These are phyloP conservation scores for Galemys pyrenaicus DNA, from an alignment of 2,113 vertebrate genomes.

Conservation along the genomic window DNA sequence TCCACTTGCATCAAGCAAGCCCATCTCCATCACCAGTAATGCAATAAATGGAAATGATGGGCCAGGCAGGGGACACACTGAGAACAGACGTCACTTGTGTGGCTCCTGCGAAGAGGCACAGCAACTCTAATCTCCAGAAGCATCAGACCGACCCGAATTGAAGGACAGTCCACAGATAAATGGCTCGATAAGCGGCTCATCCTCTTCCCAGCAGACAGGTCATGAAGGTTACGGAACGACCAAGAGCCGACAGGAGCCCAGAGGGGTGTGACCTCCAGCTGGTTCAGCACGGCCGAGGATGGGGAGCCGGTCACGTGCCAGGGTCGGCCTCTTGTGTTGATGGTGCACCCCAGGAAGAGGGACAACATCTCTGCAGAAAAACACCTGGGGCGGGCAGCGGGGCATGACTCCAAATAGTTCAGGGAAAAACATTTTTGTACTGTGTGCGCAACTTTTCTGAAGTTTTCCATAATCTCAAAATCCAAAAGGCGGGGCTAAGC, in stretches of 20 bases:
- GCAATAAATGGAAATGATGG: fast-evolving
- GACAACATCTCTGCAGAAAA: not conserved
- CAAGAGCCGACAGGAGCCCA: not conserved
- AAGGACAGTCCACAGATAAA: not conserved
- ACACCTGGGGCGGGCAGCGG: not conserved
- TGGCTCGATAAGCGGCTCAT: not conserved
- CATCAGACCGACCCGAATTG: not conserved
- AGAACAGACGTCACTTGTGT: not conserved
- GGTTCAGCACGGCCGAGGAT: not conserved
- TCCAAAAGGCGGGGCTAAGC: not conserved
- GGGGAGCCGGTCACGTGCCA: fast-evolving
- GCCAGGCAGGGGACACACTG: fast-evolving
- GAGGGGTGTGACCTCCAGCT: not conserved
- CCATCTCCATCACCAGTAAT: not conserved
- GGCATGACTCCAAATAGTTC: not conserved
- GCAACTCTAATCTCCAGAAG: slow-evolving; percentile 10
- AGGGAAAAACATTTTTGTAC: not conserved
- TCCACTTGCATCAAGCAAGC: not conserved
- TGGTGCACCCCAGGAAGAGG: not conserved
- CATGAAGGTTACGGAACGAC: not conserved
- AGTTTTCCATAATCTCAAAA: not conserved
- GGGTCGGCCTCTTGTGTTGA: not conserved
- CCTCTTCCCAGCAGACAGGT: slow-evolving; percentile 29
- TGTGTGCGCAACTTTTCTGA: not conserved
- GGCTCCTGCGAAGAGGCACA: not conserved